phyloP scores from a whole-genome alignment of 2,888 invertebrate genomes.

The Apotomis turbidana region DNA sequence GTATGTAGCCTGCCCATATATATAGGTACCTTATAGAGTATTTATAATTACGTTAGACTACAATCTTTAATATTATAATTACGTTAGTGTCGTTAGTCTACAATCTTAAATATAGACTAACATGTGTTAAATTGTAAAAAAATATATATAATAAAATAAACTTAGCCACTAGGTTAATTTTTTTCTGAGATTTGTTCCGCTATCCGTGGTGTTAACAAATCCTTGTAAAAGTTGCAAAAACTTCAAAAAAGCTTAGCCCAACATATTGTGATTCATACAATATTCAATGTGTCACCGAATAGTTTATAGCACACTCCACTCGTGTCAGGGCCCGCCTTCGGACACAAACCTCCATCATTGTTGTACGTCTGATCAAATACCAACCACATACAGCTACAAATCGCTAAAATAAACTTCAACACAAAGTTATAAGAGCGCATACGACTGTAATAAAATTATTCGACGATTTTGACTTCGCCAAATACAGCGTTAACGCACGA shows the following conservation, averaged over 20 bases:
- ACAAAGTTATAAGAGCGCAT: not conserved
- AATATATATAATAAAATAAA: too few species aligned
- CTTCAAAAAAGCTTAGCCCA: not conserved
- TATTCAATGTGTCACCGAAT: slow-evolving; percentile 54
- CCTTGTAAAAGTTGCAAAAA: not conserved
- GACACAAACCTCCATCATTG: slow-evolving; percentile 66
- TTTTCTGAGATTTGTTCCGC: too few species aligned
- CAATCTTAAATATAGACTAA: too few species aligned
- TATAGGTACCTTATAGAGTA: too few species aligned
- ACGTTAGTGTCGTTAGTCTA: too few species aligned
- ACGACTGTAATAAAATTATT: not conserved
- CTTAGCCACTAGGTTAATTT: too few species aligned
- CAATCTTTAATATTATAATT: too few species aligned
- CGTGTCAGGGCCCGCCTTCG: slow-evolving; percentile 62
- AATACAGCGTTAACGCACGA: not conserved
- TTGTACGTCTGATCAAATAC: slow-evolving; percentile 52
- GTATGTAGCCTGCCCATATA: too few species aligned
- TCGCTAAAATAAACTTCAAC: slow-evolving; percentile 22
- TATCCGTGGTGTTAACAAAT: too few species aligned
- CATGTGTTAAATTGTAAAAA: too few species aligned
- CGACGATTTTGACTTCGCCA: slow-evolving; percentile 12
- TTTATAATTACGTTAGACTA: too few species aligned
- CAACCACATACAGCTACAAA: slow-evolving; percentile 23
- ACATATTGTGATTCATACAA: slow-evolving; percentile 36
- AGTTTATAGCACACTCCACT: slow-evolving; percentile 54